These are phyloP conservation scores for Camponotus floridanus DNA, from an alignment of 1,140 invertebrate genomes.

Conservation along the genomic window DNA sequence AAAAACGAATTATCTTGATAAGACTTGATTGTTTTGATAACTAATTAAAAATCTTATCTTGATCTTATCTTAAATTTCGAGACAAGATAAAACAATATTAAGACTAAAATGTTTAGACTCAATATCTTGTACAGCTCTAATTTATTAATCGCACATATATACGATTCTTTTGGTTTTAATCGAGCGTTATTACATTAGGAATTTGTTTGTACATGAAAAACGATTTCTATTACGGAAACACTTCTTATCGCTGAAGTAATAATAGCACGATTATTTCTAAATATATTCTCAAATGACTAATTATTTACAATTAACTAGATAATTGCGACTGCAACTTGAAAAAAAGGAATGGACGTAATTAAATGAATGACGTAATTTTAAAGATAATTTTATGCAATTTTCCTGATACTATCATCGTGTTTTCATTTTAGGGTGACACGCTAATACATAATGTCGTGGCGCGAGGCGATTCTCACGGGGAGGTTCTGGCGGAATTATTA, in stretches of 20 bases:
- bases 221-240: constrained; percentile 1
- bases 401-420: neutral
- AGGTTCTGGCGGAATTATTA: constrained; percentile 77
- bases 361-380: neutral
- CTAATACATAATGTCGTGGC: constrained; percentile 77
- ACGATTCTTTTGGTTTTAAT: neutral
- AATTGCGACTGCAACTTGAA: too few relatives aligned
- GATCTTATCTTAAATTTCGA: too few relatives aligned
- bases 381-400: constrained; percentile 9
- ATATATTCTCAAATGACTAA: neutral
- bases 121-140: too few relatives aligned
- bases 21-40: too few relatives aligned
- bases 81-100: too few relatives aligned
- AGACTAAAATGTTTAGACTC: too few relatives aligned
- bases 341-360: neutral
- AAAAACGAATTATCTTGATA: too few relatives aligned
- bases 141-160: too few relatives aligned
- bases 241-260: constrained; percentile 13
- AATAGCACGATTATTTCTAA: neutral
- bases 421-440: constrained; percentile 76
- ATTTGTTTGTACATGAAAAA: neutral
- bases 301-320: neutral
- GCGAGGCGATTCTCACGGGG: constrained; percentile 76
- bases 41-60: too few relatives aligned
- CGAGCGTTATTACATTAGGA: neutral